Evolutionary conservation across 2,113 vertebrate genomes (phyloP).

Genomic region (Planiliza haematocheilus): DNA sequence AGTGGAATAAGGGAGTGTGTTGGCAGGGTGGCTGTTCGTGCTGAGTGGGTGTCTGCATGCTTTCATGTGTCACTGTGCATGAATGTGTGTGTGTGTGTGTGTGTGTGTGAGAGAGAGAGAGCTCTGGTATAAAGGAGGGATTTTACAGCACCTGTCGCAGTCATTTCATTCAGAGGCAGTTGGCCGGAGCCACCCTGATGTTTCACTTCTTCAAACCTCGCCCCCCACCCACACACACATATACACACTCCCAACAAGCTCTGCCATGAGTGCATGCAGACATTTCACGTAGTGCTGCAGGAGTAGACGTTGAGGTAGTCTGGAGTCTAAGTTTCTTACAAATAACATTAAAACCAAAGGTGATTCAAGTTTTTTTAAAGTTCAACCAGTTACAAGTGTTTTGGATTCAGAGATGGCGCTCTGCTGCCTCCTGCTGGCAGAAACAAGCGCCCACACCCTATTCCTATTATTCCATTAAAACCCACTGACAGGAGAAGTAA

Average conservation of each 20-base stretch:
- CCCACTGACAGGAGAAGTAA: background rate
- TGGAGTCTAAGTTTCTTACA: background rate
- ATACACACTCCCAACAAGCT: slow-evolving; percentile 37
- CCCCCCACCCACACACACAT: slow-evolving; percentile 6
- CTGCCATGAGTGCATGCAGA: background rate
- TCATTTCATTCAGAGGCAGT: slow-evolving; percentile 72
- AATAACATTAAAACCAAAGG: background rate
- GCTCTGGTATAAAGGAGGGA: slow-evolving; percentile 47
- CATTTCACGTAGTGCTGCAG: background rate
- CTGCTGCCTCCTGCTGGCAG: slow-evolving; percentile 64
- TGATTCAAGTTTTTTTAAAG: slow-evolving; percentile 14
- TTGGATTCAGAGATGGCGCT: slow-evolving; percentile 17
- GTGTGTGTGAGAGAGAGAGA: slow-evolving; percentile 14
- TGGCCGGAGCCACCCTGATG: slow-evolving; percentile 65
- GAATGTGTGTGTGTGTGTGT: slow-evolving; percentile 32
- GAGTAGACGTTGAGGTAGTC: background rate
- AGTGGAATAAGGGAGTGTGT: slow-evolving; percentile 31
- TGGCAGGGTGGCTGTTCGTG: slow-evolving; percentile 32
- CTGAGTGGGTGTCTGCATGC: slow-evolving; percentile 56
- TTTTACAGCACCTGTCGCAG: slow-evolving; percentile 78
- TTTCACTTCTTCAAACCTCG: slow-evolving; percentile 51
- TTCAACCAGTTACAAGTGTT: background rate
- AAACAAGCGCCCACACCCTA: background rate
- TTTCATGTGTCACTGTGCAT: slow-evolving; percentile 38
- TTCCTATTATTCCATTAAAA: background rate